These are phyloP conservation scores for Balanococcus diminutus DNA, from an alignment of 2,888 invertebrate species.

Conservation along the genomic window DNA sequence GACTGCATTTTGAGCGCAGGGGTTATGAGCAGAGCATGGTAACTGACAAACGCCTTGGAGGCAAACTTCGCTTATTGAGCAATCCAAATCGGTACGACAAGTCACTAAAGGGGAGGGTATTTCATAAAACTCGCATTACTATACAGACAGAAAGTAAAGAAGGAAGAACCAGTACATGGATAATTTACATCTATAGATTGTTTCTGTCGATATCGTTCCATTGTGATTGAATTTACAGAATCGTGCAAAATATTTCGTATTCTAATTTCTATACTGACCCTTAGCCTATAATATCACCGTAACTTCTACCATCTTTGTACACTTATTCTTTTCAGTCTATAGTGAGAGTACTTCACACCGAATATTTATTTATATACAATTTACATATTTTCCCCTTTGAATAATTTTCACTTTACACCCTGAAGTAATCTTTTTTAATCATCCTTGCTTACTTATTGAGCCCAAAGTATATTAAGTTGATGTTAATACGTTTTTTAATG, in stretches of 20 bases:
- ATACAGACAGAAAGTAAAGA: conserved; percentile 2
- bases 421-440: too few species aligned
- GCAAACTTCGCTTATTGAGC: conserved; percentile 84
- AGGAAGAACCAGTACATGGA: neutral
- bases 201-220: neutral
- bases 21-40: conserved; percentile 84
- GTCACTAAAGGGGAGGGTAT: conserved; percentile 69
- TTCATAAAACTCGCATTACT: conserved; percentile 35
- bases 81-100: conserved; percentile 86
- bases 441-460: too few species aligned
- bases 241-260: neutral
- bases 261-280: neutral
- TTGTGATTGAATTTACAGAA: neutral
- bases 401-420: too few species aligned
- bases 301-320: neutral
- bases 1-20: conserved; percentile 81
- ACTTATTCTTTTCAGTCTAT: neutral
- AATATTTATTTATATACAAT: too few species aligned
- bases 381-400: too few species aligned
- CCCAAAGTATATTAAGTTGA: too few species aligned
- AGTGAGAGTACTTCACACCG: too few species aligned
- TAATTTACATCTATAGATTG: neutral
- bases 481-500: neutral
- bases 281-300: neutral
- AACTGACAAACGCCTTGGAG: conserved; percentile 82